Conservation (phyloP, 2,888 invertebrate species). For the Pyrrhia umbra region DNA sequence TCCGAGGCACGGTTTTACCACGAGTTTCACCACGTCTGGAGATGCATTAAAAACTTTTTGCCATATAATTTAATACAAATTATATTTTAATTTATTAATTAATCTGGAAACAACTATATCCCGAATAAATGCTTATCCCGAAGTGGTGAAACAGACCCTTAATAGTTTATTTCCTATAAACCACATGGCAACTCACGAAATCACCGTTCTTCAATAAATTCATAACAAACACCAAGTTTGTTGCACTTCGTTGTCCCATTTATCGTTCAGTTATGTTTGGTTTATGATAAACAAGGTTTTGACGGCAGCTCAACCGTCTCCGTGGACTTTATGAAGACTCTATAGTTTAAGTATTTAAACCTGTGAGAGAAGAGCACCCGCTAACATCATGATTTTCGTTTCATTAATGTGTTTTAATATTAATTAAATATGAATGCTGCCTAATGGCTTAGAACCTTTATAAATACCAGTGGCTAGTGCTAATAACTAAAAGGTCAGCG, state of each 20-base stretch:
- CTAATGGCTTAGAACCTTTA: slow-evolving; percentile 19
- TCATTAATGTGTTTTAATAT: slow-evolving; percentile 1
- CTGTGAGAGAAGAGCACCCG: background rate
- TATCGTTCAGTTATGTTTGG: slow-evolving; percentile 60
- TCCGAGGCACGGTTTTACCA: too few species aligned
- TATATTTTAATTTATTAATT: too few species aligned
- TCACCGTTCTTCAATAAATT: slow-evolving; percentile 13
- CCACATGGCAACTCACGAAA: slow-evolving; percentile 22
- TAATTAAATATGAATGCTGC: slow-evolving; percentile 12
- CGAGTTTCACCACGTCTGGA: too few species aligned
- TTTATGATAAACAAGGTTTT: slow-evolving; percentile 51
- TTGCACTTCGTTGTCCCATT: slow-evolving; percentile 59
- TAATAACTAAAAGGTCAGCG: slow-evolving; percentile 48
- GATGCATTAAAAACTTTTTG: too few species aligned
- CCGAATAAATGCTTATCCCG: background rate
- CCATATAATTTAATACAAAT: too few species aligned
- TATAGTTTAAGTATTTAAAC: background rate
- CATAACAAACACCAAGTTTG: slow-evolving; percentile 51
- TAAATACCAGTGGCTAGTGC: slow-evolving; percentile 21
- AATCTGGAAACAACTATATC: too few species aligned
- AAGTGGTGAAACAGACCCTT: background rate
- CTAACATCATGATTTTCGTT: background rate
- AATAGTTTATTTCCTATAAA: background rate
- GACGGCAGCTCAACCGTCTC: slow-evolving; percentile 15
- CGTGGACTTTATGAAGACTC: background rate